These are phyloP conservation scores for Elanus axillaris DNA, from an alignment of 2,113 vertebrate species.

Conservation along the genomic window DNA sequence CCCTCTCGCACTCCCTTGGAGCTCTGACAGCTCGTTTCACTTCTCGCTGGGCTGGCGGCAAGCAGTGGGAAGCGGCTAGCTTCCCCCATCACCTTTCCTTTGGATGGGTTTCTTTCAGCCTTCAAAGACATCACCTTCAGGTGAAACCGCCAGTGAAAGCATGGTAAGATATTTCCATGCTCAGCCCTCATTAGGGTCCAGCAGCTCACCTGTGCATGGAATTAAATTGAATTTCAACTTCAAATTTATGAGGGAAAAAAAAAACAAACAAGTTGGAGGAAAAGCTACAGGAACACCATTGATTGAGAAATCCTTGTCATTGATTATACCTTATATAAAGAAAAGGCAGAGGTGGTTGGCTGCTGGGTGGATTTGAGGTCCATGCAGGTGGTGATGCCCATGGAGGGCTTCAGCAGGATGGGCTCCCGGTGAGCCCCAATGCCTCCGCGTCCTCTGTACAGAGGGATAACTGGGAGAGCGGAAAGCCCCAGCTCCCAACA, in stretches of 20 bases:
- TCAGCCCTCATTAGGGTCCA: background rate
- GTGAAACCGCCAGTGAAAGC: background rate
- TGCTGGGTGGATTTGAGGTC: background rate
- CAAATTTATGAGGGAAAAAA: background rate
- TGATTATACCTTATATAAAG: background rate
- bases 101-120: background rate
- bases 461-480: background rate
- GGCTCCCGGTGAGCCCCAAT: rapidly evolving
- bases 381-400: background rate
- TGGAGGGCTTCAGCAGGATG: background rate
- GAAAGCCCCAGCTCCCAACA: background rate
- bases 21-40: background rate
- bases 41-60: background rate
- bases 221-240: background rate
- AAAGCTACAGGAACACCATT: background rate
- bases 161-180: background rate
- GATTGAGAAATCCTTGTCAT: background rate
- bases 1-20: background rate
- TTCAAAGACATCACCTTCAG: background rate
- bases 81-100: background rate
- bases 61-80: background rate
- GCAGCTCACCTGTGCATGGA: background rate
- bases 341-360: background rate
- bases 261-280: background rate
- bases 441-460: background rate